A percentile compares a stretch with the other conserved stretches of the same genome.
Evolutionary conservation across 2,888 invertebrate genomes (phyloP).

Genomic region (Erebia epiphron): DNA sequence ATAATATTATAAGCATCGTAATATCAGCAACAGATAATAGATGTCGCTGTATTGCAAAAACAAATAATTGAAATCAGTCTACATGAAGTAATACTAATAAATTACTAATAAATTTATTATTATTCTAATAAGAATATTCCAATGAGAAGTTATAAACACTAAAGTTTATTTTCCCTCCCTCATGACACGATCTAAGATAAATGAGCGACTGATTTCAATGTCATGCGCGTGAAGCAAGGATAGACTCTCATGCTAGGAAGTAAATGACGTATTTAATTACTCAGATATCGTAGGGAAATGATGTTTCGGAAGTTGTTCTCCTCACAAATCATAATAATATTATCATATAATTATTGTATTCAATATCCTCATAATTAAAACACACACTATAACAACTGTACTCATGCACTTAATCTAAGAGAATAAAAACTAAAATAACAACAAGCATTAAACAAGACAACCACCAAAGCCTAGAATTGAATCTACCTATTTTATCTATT

Average conservation of each 20-base stretch:
- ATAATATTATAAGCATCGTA: not conserved
- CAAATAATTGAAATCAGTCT: slow-evolving; percentile 66
- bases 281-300: slow-evolving; percentile 1
- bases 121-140: slow-evolving; percentile 57
- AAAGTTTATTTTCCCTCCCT: slow-evolving; percentile 14
- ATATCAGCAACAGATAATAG: slow-evolving; percentile 48
- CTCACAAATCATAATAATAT: not conserved
- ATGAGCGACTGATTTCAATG: slow-evolving; percentile 68
- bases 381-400: not conserved
- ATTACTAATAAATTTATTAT: too few relatives aligned
- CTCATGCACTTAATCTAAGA: slow-evolving; percentile 6
- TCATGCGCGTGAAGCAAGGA: slow-evolving; percentile 44
- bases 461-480: not conserved
- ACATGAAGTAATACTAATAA: slow-evolving; percentile 41
- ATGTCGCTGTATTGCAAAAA: slow-evolving; percentile 69
- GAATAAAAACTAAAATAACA: slow-evolving; percentile 8
- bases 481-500: not conserved
- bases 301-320: not conserved
- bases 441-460: not conserved
- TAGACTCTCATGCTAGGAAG: slow-evolving; percentile 44
- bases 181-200: slow-evolving; percentile 29
- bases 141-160: slow-evolving; percentile 61
- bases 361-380: slow-evolving; percentile 9
- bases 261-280: slow-evolving; percentile 31
- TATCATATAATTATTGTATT: not conserved